Conservation (phyloP, 2,113 vertebrate species). For the Phrynocephalus versicolor region DNA sequence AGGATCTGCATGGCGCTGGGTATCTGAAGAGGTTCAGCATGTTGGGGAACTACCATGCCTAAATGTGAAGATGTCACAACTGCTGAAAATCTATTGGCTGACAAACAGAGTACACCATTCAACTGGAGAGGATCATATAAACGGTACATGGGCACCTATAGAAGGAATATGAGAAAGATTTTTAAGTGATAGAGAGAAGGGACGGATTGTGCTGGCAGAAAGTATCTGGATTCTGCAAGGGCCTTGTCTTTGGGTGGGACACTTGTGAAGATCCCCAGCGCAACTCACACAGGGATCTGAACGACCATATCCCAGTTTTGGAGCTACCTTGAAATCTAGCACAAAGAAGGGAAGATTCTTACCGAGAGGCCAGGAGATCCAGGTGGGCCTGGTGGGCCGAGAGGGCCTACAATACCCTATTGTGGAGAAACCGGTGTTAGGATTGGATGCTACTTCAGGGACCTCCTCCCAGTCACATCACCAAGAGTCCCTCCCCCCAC, state of each 20-base stretch:
- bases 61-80: too few relatives aligned
- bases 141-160: not conserved
- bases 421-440: not conserved
- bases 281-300: not conserved
- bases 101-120: not conserved
- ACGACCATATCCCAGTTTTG: not conserved
- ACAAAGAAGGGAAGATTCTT: conserved; percentile 61
- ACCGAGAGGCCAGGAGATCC: conserved; percentile 83
- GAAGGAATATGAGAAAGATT: not conserved
- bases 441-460: not conserved
- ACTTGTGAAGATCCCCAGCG: not conserved
- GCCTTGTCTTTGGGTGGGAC: not conserved
- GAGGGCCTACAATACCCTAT: conserved; percentile 77
- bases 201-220: not conserved
- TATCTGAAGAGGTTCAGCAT: not conserved
- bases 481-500: not conserved
- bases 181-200: not conserved
- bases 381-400: conserved; percentile 82
- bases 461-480: not conserved
- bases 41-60: not conserved
- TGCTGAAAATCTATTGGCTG: not conserved
- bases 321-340: not conserved
- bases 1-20: not conserved
- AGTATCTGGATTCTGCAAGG: not conserved
- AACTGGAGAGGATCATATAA: not conserved